phyloP scores from a whole-genome alignment of 2,797 vertebrate species.

The Coregonus sp. region DNA sequence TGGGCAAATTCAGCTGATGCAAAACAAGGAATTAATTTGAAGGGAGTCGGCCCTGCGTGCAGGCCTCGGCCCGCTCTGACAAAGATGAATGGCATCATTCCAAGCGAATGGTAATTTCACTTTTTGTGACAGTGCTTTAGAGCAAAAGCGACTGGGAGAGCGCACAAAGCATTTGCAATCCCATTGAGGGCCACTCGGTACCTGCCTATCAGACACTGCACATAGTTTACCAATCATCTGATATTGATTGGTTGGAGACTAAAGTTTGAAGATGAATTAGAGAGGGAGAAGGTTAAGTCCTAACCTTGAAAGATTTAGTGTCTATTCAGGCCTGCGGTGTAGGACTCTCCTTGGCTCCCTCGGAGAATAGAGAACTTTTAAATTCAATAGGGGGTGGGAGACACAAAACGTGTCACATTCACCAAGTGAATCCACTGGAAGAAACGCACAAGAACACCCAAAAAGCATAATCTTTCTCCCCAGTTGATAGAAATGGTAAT shows the following conservation, averaged over 20 bases:
- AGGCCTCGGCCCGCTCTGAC: conserved; percentile 93
- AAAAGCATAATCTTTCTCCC: conserved; percentile 99
- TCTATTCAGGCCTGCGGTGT: conserved; percentile 93
- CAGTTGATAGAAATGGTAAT: conserved; percentile 97
- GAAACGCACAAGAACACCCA: conserved; percentile 97
- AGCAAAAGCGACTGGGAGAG: conserved; percentile 92
- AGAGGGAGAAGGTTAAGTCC: conserved; percentile 98
- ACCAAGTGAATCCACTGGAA: conserved; percentile 99
- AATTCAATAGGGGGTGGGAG: conserved; percentile 89
- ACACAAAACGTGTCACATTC: conserved; percentile 99
- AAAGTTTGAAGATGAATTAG: conserved; percentile 98
- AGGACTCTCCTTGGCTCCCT: conserved; percentile 92
- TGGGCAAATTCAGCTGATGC: conserved; percentile 99
- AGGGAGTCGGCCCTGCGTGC: conserved; percentile 89
- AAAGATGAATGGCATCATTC: conserved; percentile 99
- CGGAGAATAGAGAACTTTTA: conserved; percentile 89
- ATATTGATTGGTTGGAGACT: conserved; percentile 99
- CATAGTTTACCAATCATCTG: conserved; percentile 99
- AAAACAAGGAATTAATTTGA: conserved; percentile 99
- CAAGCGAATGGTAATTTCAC: conserved; percentile 99
- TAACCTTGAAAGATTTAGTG: conserved; percentile 99
- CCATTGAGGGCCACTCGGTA: conserved; percentile 94
- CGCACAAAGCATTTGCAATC: conserved; percentile 98
- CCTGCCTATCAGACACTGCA: conserved; percentile 98
- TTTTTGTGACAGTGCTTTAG: conserved; percentile 99